These are phyloP conservation scores for Dugesia japonica DNA, from an alignment of 2,888 invertebrate species.

Conservation along the genomic window DNA sequence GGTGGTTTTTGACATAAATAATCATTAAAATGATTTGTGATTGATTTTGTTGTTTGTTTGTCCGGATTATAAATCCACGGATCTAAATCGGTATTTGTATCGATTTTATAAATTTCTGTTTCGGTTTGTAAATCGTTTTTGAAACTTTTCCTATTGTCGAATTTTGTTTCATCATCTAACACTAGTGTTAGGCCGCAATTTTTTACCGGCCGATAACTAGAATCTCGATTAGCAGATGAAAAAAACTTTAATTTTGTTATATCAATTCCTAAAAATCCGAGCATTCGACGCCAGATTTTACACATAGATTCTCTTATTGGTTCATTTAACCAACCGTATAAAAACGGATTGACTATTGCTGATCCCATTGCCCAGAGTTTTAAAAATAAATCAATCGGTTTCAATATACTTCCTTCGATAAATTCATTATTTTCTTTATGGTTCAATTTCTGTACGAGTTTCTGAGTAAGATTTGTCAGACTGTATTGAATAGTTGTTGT, in stretches of 20 bases:
- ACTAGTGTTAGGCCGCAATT: not conserved
- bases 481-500: not conserved
- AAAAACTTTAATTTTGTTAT: not conserved
- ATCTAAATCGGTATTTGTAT: not conserved
- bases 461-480: not conserved
- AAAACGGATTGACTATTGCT: conserved; percentile 33
- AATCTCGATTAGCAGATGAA: not conserved
- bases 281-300: conserved; percentile 23
- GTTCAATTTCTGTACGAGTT: not conserved
- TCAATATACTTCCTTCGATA: conserved; percentile 24
- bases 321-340: conserved; percentile 34
- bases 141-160: not conserved
- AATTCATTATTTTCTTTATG: not conserved
- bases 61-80: conserved; percentile 1
- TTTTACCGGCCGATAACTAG: not conserved
- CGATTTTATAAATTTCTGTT: not conserved
- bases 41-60: not conserved
- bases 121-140: not conserved
- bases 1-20: not conserved
- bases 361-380: conserved; percentile 34
- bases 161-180: not conserved
- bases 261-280: not conserved
- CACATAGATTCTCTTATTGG: conserved; percentile 28
- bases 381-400: conserved; percentile 27
- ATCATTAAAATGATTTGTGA: not conserved